phyloP scores from a whole-genome alignment of 2,113 vertebrate genomes.

The Sceloporus undulatus region DNA sequence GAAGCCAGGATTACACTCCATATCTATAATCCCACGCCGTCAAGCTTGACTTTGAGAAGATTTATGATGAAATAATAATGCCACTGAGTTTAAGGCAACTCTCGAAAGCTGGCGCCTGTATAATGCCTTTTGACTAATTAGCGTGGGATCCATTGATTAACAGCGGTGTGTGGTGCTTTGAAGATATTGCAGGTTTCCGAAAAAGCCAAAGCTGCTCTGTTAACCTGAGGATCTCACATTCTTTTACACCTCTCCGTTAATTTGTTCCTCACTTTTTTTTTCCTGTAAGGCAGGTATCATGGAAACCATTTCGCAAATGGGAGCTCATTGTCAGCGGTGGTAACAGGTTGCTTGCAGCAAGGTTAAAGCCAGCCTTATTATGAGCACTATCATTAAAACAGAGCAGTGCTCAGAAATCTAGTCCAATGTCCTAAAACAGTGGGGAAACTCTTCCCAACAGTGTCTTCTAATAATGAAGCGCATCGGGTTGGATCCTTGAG shows the following conservation, averaged over 20 bases:
- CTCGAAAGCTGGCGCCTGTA: slow-evolving; percentile 71
- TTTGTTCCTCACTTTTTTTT: slow-evolving; percentile 55
- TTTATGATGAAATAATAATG: slow-evolving; percentile 75
- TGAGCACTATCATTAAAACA: not conserved
- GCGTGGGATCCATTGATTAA: slow-evolving; percentile 72
- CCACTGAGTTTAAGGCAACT: slow-evolving; percentile 67
- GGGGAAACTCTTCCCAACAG: not conserved
- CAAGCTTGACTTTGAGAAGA: slow-evolving; percentile 72
- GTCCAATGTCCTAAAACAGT: not conserved
- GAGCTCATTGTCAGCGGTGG: slow-evolving; percentile 12
- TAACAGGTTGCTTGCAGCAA: slow-evolving; percentile 22
- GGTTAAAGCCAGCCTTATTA: not conserved
- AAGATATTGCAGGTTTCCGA: slow-evolving; percentile 69
- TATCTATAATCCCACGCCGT: slow-evolving; percentile 68
- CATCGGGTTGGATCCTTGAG: not conserved
- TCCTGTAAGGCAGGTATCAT: slow-evolving; percentile 59
- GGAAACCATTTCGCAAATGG: slow-evolving; percentile 40
- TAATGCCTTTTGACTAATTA: slow-evolving; percentile 77
- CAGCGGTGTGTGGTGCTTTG: slow-evolving; percentile 73
- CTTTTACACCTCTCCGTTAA: slow-evolving; percentile 61
- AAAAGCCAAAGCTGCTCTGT: slow-evolving; percentile 65
- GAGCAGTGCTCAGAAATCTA: not conserved
- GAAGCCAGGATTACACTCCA: slow-evolving; percentile 18
- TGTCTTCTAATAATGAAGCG: not conserved
- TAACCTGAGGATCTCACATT: slow-evolving; percentile 71